Conservation (phyloP, 1,140 invertebrate genomes). For the Calliopsis andreniformis region DNA sequence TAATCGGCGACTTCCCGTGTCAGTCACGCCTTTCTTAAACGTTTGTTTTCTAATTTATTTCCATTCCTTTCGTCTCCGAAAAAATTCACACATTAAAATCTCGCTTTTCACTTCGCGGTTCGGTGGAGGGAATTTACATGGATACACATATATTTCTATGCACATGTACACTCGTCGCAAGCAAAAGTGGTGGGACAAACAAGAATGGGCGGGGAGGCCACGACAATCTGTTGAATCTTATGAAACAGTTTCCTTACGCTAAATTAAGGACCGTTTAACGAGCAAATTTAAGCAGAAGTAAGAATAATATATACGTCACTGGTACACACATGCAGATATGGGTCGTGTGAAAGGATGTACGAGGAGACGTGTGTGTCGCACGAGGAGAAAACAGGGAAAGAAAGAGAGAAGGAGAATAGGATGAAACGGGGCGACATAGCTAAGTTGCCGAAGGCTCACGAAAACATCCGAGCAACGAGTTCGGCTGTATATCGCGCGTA, state of each 20-base stretch:
- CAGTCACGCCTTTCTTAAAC: neutral
- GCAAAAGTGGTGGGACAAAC: slow-evolving; percentile 18
- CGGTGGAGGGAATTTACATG: neutral
- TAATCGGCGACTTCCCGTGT: neutral
- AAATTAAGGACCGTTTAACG: slow-evolving; percentile 19
- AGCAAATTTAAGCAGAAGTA: slow-evolving; percentile 12
- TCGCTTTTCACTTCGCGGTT: neutral
- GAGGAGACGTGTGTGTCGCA: neutral
- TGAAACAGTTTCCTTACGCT: slow-evolving; percentile 4
- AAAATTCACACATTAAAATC: neutral
- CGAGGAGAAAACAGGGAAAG: slow-evolving; percentile 34
- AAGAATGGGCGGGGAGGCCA: neutral
- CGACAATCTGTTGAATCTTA: slow-evolving; percentile 39
- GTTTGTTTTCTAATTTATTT: too few species aligned
- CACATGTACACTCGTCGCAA: too few species aligned
- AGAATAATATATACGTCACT: slow-evolving; percentile 7
- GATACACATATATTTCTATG: slow-evolving; percentile 27
- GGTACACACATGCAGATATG: neutral
- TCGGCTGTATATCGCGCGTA: slow-evolving; percentile 64
- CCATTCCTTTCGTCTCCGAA: too few species aligned
- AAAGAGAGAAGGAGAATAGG: slow-evolving; percentile 47
- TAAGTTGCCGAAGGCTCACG: slow-evolving; percentile 59
- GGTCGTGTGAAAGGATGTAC: slow-evolving; percentile 38
- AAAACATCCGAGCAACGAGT: slow-evolving; percentile 57
- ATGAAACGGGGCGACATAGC: slow-evolving; percentile 45